Evolutionary conservation across 2,113 vertebrate species (phyloP), one percentile per base, ranked within the genome.

Genomic region (Ictidomys tridecemlineatus): DNA sequence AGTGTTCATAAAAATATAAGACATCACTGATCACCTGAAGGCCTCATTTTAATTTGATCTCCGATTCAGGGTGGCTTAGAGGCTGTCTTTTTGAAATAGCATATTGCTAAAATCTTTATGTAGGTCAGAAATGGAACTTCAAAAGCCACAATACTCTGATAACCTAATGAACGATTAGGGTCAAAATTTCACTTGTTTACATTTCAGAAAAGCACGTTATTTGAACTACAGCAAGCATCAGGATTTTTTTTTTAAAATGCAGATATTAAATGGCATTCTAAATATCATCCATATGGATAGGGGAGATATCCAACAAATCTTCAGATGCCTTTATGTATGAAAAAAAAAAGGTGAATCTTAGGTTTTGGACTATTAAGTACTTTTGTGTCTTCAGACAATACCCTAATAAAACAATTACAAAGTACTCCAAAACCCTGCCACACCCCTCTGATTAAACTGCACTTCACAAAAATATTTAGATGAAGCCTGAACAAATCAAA

Each of bases 141-240:
- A 74, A 65, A 90, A 93, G 88, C 84, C 86, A 22, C 76, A n/a
- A 39, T 85, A 92, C 97, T 96, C 83, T 93, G 85, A 92, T 45
- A 78, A 61, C 79, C 74, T 95, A 97, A 97, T 95, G 91, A 92
- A 85, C 87, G 77, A 91, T 89, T 56, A 96, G 70, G 93, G 93
- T 88, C 95, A 94, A 95, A 97, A 98, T 89, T 86, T 87, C 37
- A 85, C 97, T 98, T 99, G 98, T 98, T 98, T 98, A 98, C 96
- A 89, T 98, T 97, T 95, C 97, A 95, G 85, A 97, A 84, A 98
- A 97, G 86, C 85, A 65, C 67, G 58, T 84, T 93, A 92, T 80
- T 95, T 94, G 90, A 42, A 95, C 95, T 77, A 97, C 18, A 70
- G 85, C 93, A 97, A 96, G 97, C 96, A 97, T 76, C 69, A 2